Evolutionary conservation across 1,140 invertebrate genomes (phyloP), one percentile per base, ranked within the genome.

Genomic region (Meteorus sp.): DNA sequence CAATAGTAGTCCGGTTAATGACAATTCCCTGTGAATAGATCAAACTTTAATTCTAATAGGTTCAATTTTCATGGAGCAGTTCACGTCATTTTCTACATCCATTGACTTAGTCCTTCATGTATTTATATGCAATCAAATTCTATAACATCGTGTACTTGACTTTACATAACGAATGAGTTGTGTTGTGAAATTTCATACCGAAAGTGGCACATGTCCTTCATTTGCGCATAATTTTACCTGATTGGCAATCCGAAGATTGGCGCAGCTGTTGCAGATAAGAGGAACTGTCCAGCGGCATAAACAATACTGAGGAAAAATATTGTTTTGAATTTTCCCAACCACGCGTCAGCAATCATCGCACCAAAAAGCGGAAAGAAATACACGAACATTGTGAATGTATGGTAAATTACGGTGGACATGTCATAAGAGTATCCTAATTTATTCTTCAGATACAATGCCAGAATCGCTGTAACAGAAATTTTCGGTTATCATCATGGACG

Each of bases 331-430:
- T 93, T 92, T 56, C 94, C 94, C 0, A 96, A 79, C 62, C 85
- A 87, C 23, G 91, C 90, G 75, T 98, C 95, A 0, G 94, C 92
- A 11, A 96, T 63, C 47, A 96, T 89, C 0, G 93, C 93, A 0
- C 95, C 94, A 20, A 95, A 70, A 7, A 97, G 59, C 0, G 94
- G 93, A 27, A 90, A 92, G 68, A 95, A 89, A 70, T 95, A 97
- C 17, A 90, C 90, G n/a, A 94, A 74, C 78, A 89, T 91, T 6
- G 84, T 82, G 72, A 95, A 97, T 0, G 82, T 68, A 74, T 97
- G 94, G 73, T 90, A 97, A 6, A 92, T 85, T 2, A 92, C 84
- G 3, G 91, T 95, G 0, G 93, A 84, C 0, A 78, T 77, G 27
- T 88, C 81, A 55, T 89, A 84, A 1, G 67, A 68, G 60, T 88